Conservation (phyloP, 1,140 invertebrate species). For the Zaprionus gabonicus region DNA sequence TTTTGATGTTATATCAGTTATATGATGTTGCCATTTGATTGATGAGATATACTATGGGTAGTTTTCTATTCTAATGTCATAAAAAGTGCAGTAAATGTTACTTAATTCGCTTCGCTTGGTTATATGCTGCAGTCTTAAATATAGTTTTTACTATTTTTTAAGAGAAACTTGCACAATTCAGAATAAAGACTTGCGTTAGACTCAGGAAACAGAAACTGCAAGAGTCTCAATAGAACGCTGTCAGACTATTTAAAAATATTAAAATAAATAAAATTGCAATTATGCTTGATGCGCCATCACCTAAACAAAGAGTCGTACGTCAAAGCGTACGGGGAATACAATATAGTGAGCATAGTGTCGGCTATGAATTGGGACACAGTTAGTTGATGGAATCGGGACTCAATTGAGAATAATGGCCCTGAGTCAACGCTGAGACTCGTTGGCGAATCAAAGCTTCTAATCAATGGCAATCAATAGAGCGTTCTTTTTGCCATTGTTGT, state of each 20-base stretch:
- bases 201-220: neutral
- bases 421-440: neutral
- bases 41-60: neutral
- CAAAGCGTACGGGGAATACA: neutral
- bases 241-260: constrained; percentile 1
- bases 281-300: neutral
- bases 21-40: neutral
- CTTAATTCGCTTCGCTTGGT: too few relatives aligned
- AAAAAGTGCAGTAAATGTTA: neutral
- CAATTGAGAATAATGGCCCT: constrained; percentile 37
- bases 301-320: neutral
- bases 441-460: constrained; percentile 39
- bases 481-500: neutral
- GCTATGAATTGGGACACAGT: constrained; percentile 22
- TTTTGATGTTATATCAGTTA: neutral
- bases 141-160: too few relatives aligned
- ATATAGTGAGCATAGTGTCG: neutral
- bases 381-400: constrained; percentile 14
- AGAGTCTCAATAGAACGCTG: neutral
- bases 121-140: too few relatives aligned
- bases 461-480: constrained; percentile 60
- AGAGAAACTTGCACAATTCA: too few relatives aligned
- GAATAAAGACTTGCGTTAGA: neutral
- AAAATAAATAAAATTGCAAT: neutral
- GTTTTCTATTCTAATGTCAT: neutral